These are phyloP conservation scores for Emmelina monodactyla DNA, from an alignment of 2,888 invertebrate species.

Conservation along the genomic window DNA sequence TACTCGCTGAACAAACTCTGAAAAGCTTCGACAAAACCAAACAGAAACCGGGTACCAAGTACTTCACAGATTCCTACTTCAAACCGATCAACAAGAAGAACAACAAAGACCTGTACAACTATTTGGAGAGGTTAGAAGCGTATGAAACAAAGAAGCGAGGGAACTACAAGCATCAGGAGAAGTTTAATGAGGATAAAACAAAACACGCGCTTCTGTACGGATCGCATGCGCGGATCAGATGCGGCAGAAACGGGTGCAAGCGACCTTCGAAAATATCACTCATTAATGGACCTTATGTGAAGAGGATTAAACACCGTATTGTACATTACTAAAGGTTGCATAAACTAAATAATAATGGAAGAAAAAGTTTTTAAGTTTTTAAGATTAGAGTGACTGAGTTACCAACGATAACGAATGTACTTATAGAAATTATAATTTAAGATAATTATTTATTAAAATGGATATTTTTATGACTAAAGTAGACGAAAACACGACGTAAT, in stretches of 20 bases:
- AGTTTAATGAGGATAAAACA: constrained; percentile 24
- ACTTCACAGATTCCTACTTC: constrained; percentile 33
- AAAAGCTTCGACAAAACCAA: constrained; percentile 7
- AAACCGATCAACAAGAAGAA: constrained; percentile 37
- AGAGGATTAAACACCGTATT: constrained; percentile 30
- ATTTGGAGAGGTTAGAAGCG: constrained; percentile 42
- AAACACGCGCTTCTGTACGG: constrained; percentile 19
- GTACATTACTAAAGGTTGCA: constrained; percentile 17
- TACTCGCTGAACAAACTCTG: constrained; percentile 20
- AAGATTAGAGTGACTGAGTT: too few relatives aligned
- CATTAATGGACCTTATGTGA: constrained; percentile 38
- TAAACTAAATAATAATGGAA: too few relatives aligned
- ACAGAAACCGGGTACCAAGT: constrained; percentile 25
- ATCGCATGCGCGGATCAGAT: too few relatives aligned
- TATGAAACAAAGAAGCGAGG: too few relatives aligned
- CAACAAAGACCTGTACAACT: constrained; percentile 46
- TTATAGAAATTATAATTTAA: too few relatives aligned
- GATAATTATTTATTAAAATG: too few relatives aligned
- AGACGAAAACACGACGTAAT: too few relatives aligned
- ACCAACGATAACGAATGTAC: too few relatives aligned
- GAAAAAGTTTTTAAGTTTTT: too few relatives aligned
- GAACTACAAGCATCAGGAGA: constrained; percentile 21
- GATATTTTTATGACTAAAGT: too few relatives aligned
- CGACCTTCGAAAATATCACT: too few relatives aligned
- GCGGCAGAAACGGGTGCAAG: too few relatives aligned